Conservation (phyloP, 2,888 invertebrate species). For the Asteroscopus sphinx region DNA sequence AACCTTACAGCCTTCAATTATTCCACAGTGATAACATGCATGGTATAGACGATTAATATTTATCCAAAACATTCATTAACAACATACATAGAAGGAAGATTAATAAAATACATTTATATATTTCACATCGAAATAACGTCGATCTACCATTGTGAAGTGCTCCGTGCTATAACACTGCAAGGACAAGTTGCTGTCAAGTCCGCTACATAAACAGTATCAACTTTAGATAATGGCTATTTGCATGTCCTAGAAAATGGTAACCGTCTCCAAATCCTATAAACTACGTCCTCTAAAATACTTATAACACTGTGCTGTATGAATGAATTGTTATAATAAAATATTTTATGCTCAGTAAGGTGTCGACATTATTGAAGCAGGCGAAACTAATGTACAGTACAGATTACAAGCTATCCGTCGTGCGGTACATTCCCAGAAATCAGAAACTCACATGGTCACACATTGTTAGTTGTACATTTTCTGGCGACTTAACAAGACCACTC, state of each 20-base stretch:
- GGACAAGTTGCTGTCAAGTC: conserved; percentile 51
- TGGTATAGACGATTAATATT: conserved; percentile 62
- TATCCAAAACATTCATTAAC: conserved; percentile 66
- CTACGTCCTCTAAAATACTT: conserved; percentile 80
- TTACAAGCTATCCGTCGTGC: conserved; percentile 34
- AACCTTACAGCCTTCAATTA: conserved; percentile 71
- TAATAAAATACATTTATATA: conserved; percentile 59
- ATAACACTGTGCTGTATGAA: conserved; percentile 75
- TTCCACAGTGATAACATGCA: conserved; percentile 65
- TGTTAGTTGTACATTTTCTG: conserved; percentile 72
- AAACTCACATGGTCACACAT: conserved; percentile 75
- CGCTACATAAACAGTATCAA: conserved; percentile 57
- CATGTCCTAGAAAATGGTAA: conserved; percentile 74
- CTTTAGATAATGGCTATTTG: conserved; percentile 51
- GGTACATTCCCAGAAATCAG: conserved; percentile 69
- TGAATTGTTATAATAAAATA: conserved; percentile 87
- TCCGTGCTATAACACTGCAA: conserved; percentile 72
- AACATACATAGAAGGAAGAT: conserved; percentile 64
- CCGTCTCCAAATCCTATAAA: conserved; percentile 80
- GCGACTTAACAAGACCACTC: conserved; percentile 74
- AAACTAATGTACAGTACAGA: conserved; percentile 80
- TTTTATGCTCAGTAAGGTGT: conserved; percentile 56
- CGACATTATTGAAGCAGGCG: conserved; percentile 72
- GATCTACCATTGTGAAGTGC: conserved; percentile 62
- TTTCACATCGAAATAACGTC: conserved; percentile 57